These are phyloP conservation scores for Siphamia tubifer DNA, from an alignment of 2,113 vertebrate species.

Conservation along the genomic window DNA sequence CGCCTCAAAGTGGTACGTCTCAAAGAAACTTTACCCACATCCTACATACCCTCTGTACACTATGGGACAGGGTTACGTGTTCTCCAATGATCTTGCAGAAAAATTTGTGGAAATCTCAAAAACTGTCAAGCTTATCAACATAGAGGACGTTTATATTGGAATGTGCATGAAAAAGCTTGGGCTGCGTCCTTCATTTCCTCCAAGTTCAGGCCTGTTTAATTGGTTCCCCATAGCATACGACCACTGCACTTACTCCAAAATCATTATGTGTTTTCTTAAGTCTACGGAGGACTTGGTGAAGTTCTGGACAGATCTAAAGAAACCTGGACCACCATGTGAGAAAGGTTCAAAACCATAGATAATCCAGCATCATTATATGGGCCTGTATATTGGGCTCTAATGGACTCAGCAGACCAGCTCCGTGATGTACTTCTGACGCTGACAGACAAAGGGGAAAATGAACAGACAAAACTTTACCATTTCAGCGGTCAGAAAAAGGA, in stretches of 20 bases:
- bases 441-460: too few relatives aligned
- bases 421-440: too few relatives aligned
- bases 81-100: constrained; percentile 63
- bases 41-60: constrained; percentile 60
- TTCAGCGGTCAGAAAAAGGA: too few relatives aligned
- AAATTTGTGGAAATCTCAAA: constrained; percentile 66
- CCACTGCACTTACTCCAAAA: constrained; percentile 53
- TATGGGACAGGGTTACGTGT: constrained; percentile 76
- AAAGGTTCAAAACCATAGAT: too few relatives aligned
- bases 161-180: constrained; percentile 71
- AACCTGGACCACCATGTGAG: constrained; percentile 39
- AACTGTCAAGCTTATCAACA: constrained; percentile 63
- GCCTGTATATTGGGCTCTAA: too few relatives aligned
- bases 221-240: constrained; percentile 36
- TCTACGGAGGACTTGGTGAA: constrained; percentile 51
- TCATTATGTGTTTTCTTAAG: constrained; percentile 71
- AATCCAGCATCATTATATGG: too few relatives aligned
- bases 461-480: too few relatives aligned
- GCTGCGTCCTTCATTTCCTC: neutral
- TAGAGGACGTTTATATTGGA: constrained; percentile 79
- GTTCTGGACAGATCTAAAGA: constrained; percentile 69
- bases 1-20: constrained; percentile 75
- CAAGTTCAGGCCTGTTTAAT: constrained; percentile 48
- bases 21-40: constrained; percentile 12
- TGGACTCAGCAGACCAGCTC: too few relatives aligned